Base-by-base conservation (phyloP, 2,797 vertebrate genomes). In the Cheirogaleus major region DNA sequence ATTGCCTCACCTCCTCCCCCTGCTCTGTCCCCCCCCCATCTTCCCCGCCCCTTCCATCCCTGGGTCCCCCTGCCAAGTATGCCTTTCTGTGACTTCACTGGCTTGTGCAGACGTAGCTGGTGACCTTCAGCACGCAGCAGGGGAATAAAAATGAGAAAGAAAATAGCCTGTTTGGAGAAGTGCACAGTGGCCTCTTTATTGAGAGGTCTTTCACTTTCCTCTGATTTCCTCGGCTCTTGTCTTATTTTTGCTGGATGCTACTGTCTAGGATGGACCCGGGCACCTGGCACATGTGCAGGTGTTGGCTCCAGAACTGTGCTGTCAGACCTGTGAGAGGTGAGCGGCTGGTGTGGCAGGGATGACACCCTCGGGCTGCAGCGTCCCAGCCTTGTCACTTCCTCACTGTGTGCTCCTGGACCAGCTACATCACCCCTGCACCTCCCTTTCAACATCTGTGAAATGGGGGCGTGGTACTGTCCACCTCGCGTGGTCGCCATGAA, bases 111-210 rank as follows among this genome's bases (percentile, higher is more conserved):
- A 95, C 52, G 10, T 83, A 96, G 61, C 57, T 80, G 76, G 91
- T 57, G 83, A 98, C 97, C 91, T 98, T 97, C 73, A 84, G 22
- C 30, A 2, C 5, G 0, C 92, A 89, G 91, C 59, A 15, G 45
- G 84, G 81, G 57, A 61, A 90, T 59, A 65, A 95, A 78, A 75
- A 96, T 0, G 20, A 70, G 86, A 57, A 52, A 67, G 52, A 90
- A 97, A 88, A 72, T 69, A 73, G 93, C 89, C 76, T 94, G 41
- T 89, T 93, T 73, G 95, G 86, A 59, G 52, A 50, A 72, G 85
- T 38, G 38, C 25, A 87, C 95, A 96, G 81, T 59, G 96, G 63
- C 14, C 91, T 93, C 95, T 96, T 97, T 97, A 87, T 96, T 50
- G 57, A 92, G 89, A 27, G 8, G 73, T 55, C 57, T 35, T 87